Evolutionary conservation across 2,113 vertebrate genomes (phyloP).

Genomic region (Narcine bancroftii): DNA sequence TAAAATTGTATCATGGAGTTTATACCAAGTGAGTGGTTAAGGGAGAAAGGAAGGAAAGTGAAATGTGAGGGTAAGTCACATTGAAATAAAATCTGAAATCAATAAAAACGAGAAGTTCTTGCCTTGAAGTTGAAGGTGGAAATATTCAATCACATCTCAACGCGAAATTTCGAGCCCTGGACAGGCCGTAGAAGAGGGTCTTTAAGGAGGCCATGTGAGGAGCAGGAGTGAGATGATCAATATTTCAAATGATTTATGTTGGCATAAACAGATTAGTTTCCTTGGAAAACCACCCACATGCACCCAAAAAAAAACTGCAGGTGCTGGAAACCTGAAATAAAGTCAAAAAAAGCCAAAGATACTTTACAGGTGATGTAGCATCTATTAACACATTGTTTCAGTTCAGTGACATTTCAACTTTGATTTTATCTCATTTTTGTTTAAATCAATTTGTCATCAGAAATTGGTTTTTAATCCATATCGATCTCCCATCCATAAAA

Average conservation of each 20-base stretch:
- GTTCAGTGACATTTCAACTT: no score
- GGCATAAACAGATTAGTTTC: no score
- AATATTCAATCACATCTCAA: background rate
- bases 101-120: no score
- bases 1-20: background rate
- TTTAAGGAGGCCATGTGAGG: background rate
- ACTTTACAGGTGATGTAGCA: no score
- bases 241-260: background rate
- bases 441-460: background rate
- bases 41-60: background rate
- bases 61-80: background rate
- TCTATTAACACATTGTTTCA: no score
- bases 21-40: background rate
- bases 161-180: background rate
- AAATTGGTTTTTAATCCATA: background rate
- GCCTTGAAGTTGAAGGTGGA: no score
- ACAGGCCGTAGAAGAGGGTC: background rate
- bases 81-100: background rate
- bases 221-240: background rate
- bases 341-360: no score
- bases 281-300: no score
- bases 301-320: no score
- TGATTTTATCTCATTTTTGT: background rate
- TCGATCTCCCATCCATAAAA: background rate
- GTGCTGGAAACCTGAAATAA: no score